phyloP scores from a whole-genome alignment of 2,113 vertebrate species.

The Microcebus ravelobensis region DNA sequence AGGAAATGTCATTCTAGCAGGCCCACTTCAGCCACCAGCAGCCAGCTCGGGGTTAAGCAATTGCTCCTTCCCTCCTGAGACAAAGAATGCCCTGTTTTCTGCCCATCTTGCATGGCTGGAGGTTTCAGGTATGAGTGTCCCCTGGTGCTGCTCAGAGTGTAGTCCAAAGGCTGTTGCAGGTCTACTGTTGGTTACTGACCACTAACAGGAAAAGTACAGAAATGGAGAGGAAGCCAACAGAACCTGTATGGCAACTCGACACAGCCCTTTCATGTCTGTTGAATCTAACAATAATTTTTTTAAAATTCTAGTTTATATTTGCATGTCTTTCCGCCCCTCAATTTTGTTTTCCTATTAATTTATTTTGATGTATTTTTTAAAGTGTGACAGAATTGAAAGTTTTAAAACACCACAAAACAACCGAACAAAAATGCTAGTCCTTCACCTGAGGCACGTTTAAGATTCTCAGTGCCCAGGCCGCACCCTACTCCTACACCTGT shows the following conservation, averaged over 20 bases:
- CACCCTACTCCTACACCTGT: background rate
- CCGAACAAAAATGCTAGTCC: background rate
- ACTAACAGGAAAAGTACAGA: background rate
- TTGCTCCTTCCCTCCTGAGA: background rate
- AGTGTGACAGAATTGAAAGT: background rate
- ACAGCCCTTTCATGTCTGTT: background rate
- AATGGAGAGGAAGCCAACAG: background rate
- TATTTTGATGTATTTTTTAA: background rate
- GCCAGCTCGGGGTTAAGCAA: background rate
- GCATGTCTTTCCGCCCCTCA: background rate
- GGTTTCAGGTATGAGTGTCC: background rate
- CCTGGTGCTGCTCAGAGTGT: background rate
- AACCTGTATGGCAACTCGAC: background rate
- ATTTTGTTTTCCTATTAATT: background rate
- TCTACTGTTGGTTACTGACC: background rate
- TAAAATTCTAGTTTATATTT: background rate
- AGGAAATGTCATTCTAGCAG: background rate
- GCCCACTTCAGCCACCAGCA: background rate
- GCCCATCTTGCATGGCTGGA: background rate
- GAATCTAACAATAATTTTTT: background rate
- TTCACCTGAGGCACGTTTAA: background rate
- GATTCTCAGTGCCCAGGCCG: background rate
- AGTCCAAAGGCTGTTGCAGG: background rate
- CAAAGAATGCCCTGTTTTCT: background rate
- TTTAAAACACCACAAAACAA: background rate